Conservation (phyloP, 2,888 invertebrate genomes). For the Eupithecia pulchellata region DNA sequence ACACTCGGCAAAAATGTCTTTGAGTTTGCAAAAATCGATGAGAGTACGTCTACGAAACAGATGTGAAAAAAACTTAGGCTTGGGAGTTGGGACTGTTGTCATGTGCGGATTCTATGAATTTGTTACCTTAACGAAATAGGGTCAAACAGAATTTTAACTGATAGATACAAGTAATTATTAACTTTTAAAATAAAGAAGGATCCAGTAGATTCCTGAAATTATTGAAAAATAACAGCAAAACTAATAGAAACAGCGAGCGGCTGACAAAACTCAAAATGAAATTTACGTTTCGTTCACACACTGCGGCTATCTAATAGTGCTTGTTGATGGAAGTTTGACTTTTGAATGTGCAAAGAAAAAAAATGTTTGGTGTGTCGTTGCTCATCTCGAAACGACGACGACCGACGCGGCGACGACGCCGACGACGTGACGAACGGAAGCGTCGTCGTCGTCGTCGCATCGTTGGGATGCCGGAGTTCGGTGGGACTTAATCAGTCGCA, state of each 20-base stretch:
- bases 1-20: slow-evolving; percentile 39
- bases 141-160: background rate
- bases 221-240: slow-evolving; percentile 63
- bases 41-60: slow-evolving; percentile 43
- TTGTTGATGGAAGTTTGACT: background rate
- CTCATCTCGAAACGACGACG: too few relatives aligned
- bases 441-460: too few relatives aligned
- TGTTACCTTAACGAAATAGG: slow-evolving; percentile 43
- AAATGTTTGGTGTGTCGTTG: too few relatives aligned
- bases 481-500: too few relatives aligned
- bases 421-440: too few relatives aligned
- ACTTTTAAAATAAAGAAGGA: slow-evolving; percentile 8
- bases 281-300: slow-evolving; percentile 60
- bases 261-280: slow-evolving; percentile 77
- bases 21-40: slow-evolving; percentile 49
- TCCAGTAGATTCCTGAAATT: slow-evolving; percentile 36
- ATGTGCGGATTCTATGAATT: slow-evolving; percentile 21
- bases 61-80: slow-evolving; percentile 40
- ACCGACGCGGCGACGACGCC: too few relatives aligned
- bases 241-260: slow-evolving; percentile 66
- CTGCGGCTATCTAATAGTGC: too few relatives aligned
- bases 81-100: slow-evolving; percentile 34
- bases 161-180: slow-evolving; percentile 14
- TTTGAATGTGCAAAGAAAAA: too few relatives aligned
- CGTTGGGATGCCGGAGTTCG: too few relatives aligned